phyloP scores from a whole-genome alignment of 1,140 invertebrate species.

The Nylanderia fulva region DNA sequence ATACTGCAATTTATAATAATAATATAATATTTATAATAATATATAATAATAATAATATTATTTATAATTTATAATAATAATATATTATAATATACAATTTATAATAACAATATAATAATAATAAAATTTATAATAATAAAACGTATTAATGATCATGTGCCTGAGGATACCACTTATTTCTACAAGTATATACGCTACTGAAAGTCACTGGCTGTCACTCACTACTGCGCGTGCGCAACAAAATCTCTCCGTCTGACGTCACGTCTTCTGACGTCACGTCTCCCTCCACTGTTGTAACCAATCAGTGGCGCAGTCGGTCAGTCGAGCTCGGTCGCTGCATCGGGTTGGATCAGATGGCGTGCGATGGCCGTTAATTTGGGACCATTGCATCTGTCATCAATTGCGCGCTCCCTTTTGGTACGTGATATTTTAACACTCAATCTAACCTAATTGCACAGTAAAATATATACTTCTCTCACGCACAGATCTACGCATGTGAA shows the following conservation, averaged over 20 bases:
- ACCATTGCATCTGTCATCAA: background rate
- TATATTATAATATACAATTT: too few relatives aligned
- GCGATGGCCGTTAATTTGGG: conserved; percentile 57
- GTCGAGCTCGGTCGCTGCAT: conserved; percentile 27
- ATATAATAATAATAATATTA: too few relatives aligned
- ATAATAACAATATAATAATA: too few relatives aligned
- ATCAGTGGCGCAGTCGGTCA: conserved; percentile 43
- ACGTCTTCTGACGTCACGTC: background rate
- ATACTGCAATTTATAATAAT: too few relatives aligned
- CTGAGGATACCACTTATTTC: background rate
- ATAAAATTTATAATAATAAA: too few relatives aligned
- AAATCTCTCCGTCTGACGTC: too few relatives aligned
- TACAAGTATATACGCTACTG: too few relatives aligned
- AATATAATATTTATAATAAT: too few relatives aligned
- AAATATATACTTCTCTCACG: background rate
- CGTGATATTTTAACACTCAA: background rate
- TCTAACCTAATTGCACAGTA: background rate
- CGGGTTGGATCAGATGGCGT: conserved; percentile 22
- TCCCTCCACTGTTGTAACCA: background rate
- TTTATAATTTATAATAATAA: too few relatives aligned
- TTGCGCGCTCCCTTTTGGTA: conserved; percentile 39
- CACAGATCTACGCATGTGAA: conserved; percentile 64
- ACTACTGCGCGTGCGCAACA: background rate
- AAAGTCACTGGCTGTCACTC: background rate
- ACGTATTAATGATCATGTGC: too few relatives aligned